phyloP scores from a whole-genome alignment of 1,140 invertebrate genomes.

The Piezodorus guildinii region DNA sequence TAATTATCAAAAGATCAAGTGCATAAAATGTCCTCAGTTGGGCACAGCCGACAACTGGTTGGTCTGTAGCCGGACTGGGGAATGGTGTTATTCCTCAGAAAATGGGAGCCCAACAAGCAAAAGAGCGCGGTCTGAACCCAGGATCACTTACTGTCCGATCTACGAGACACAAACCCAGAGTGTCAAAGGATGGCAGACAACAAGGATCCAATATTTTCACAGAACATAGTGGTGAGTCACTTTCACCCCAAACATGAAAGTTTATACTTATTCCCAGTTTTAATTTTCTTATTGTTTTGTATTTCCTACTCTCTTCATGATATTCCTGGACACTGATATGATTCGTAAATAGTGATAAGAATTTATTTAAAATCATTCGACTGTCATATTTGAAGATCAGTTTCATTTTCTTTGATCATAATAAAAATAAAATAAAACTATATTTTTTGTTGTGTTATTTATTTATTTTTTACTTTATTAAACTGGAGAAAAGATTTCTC shows the following conservation, averaged over 20 bases:
- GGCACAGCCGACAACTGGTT: slow-evolving; percentile 28
- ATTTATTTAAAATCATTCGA: no score
- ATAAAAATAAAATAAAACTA: no score
- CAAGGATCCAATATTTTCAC: slow-evolving; percentile 80
- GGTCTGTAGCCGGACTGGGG: slow-evolving; percentile 28
- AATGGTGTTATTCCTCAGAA: slow-evolving; percentile 27
- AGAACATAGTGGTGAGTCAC: slow-evolving; percentile 68
- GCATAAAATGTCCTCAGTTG: slow-evolving; percentile 24
- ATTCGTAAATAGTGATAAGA: no score
- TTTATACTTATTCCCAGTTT: background rate
- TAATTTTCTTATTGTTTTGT: no score
- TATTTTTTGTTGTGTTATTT: no score
- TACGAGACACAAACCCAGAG: slow-evolving; percentile 52
- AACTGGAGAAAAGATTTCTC: no score
- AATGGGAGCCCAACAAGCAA: slow-evolving; percentile 83
- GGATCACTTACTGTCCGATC: slow-evolving; percentile 52
- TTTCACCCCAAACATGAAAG: slow-evolving; percentile 11
- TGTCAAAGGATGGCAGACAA: slow-evolving; percentile 57
- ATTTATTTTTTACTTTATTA: no score
- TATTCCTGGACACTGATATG: no score
- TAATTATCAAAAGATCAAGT: slow-evolving; percentile 20
- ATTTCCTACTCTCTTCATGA: no score
- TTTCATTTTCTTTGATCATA: no score
- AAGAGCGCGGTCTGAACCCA: slow-evolving; percentile 46
- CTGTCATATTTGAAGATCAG: no score